phyloP scores from a whole-genome alignment of 2,888 invertebrate species.

The Cerastis rubricosa region DNA sequence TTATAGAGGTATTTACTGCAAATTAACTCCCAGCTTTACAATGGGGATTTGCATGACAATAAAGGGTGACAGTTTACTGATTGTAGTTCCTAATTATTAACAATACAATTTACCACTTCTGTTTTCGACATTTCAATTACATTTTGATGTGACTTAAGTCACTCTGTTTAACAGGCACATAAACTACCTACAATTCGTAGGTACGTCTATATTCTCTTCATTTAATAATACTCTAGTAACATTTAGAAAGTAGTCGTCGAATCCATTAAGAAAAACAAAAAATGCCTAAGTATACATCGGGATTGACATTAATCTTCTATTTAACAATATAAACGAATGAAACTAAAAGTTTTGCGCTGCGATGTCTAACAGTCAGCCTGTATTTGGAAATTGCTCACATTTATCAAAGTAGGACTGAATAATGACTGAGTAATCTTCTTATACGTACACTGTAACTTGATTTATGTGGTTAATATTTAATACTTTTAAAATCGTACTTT shows the following conservation, averaged over 20 bases:
- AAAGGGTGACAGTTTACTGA: constrained; percentile 76
- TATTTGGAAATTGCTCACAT: constrained; percentile 60
- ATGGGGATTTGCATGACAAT: constrained; percentile 81
- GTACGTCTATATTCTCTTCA: background rate
- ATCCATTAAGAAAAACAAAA: constrained; percentile 18
- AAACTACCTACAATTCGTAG: background rate
- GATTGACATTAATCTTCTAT: constrained; percentile 41
- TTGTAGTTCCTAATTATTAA: constrained; percentile 75
- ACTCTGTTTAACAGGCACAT: background rate
- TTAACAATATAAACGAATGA: constrained; percentile 32
- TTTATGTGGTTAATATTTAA: constrained; percentile 61
- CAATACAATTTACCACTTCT: constrained; percentile 69
- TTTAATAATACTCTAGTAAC: background rate
- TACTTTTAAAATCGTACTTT: constrained; percentile 44
- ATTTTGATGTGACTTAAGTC: constrained; percentile 8
- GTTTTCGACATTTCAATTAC: constrained; percentile 60
- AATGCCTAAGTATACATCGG: constrained; percentile 5
- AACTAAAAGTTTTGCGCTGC: constrained; percentile 33
- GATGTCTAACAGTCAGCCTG: constrained; percentile 39
- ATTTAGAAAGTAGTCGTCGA: background rate
- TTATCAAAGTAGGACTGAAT: constrained; percentile 61
- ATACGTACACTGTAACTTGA: constrained; percentile 50
- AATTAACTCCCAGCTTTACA: constrained; percentile 78
- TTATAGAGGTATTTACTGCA: constrained; percentile 78
- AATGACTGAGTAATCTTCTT: constrained; percentile 58